A percentile compares a stretch with the other conserved stretches of the same genome.
Conservation (phyloP, 2,113 vertebrate genomes). For the Brachyistius frenatus region DNA sequence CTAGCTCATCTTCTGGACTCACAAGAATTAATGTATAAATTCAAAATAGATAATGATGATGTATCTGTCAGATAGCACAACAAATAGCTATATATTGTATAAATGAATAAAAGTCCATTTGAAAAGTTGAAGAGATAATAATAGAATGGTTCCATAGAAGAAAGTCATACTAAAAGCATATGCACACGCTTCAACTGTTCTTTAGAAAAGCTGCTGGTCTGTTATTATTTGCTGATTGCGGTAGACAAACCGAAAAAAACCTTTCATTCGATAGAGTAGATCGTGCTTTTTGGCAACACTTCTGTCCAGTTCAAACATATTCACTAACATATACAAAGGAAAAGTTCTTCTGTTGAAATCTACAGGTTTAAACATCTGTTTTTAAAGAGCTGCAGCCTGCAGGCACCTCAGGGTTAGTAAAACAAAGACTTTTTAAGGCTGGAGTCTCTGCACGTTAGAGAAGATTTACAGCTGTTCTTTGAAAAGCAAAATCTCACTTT, state of each 20-base stretch:
- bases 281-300: constrained; percentile 39
- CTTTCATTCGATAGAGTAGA: neutral
- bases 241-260: constrained; percentile 14
- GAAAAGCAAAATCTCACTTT: neutral
- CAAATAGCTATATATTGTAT: constrained; percentile 28
- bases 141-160: constrained; percentile 8
- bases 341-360: neutral
- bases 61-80: constrained; percentile 1
- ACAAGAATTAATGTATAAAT: constrained; percentile 7
- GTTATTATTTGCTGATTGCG: constrained; percentile 17
- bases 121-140: constrained; percentile 16
- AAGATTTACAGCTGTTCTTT: constrained; percentile 11
- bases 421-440: constrained; percentile 12
- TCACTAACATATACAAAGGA: neutral
- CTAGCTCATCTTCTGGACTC: constrained; percentile 15
- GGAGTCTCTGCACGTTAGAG: neutral
- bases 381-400: constrained; percentile 22
- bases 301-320: constrained; percentile 29
- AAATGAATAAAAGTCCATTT: constrained; percentile 16
- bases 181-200: neutral
- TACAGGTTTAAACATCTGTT: constrained; percentile 31
- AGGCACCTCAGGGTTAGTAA: constrained; percentile 10
- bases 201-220: neutral
- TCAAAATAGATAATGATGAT: neutral
- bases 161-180: constrained; percentile 9